Percentiles rank a stretch among this genome's conserved stretches.
phyloP scores from a whole-genome alignment of 2,797 vertebrate genomes.

The Passerculus sandwichensis region DNA sequence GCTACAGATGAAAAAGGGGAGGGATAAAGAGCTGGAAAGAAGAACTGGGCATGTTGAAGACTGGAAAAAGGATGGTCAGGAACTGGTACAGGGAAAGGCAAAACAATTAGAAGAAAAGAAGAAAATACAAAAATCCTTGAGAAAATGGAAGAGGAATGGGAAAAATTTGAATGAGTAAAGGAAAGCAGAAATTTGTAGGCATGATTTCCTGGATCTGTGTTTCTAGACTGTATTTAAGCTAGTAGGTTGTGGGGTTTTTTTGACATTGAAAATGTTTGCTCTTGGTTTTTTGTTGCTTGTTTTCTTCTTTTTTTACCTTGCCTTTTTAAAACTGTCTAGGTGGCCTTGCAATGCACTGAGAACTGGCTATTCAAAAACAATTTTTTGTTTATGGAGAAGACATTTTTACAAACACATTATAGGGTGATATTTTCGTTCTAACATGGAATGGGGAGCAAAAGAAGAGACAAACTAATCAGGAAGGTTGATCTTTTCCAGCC shows the following conservation, averaged over 20 bases:
- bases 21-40: neutral
- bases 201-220: neutral
- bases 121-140: neutral
- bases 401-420: fast-evolving
- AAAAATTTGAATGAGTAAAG: neutral
- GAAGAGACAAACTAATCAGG: neutral
- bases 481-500: neutral
- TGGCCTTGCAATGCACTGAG: neutral
- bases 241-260: neutral
- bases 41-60: neutral
- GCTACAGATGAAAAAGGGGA: neutral
- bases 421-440: neutral
- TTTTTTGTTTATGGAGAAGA: neutral
- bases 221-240: neutral
- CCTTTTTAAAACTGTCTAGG: neutral
- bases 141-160: neutral
- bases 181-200: neutral
- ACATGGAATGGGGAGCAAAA: neutral
- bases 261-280: neutral
- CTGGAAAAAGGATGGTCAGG: neutral
- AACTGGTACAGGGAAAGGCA: neutral
- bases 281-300: neutral
- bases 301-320: neutral
- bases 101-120: neutral
- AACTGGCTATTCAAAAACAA: neutral